Evolutionary conservation across 2,888 invertebrate genomes (phyloP).

Genomic region (Drosophila macrospina): DNA sequence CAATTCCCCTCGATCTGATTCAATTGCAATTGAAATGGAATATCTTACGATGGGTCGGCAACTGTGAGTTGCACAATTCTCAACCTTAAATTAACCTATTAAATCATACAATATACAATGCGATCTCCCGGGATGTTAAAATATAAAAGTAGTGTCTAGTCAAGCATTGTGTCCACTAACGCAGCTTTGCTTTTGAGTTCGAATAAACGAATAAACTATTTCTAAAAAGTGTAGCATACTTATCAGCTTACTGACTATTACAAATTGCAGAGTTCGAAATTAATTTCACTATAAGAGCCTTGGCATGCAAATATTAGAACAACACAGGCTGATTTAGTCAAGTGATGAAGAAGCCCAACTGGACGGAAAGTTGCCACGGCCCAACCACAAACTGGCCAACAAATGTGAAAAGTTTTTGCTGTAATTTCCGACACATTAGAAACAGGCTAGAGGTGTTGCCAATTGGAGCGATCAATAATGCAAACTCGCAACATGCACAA

Average conservation of each 20-base stretch:
- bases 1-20: background rate
- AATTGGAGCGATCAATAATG: constrained; percentile 66
- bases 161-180: no score
- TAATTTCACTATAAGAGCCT: constrained; percentile 21
- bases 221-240: constrained; percentile 27
- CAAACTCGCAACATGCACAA: constrained; percentile 16
- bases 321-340: constrained; percentile 12
- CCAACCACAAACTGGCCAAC: constrained; percentile 65
- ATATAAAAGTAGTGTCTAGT: no score
- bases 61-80: no score
- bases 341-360: background rate
- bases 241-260: constrained; percentile 37
- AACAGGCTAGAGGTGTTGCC: constrained; percentile 33
- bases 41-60: background rate
- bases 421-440: constrained; percentile 57
- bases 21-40: background rate
- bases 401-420: constrained; percentile 75
- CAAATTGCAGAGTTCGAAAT: constrained; percentile 7
- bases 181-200: background rate
- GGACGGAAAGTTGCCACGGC: constrained; percentile 50
- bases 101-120: no score
- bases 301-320: constrained; percentile 42
- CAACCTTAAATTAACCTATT: no score
- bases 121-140: no score
- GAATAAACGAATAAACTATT: background rate